Percentiles rank a stretch among this genome's conserved stretches.
phyloP scores from a whole-genome alignment of 1,140 invertebrate genomes.

The Littorina saxatilis region DNA sequence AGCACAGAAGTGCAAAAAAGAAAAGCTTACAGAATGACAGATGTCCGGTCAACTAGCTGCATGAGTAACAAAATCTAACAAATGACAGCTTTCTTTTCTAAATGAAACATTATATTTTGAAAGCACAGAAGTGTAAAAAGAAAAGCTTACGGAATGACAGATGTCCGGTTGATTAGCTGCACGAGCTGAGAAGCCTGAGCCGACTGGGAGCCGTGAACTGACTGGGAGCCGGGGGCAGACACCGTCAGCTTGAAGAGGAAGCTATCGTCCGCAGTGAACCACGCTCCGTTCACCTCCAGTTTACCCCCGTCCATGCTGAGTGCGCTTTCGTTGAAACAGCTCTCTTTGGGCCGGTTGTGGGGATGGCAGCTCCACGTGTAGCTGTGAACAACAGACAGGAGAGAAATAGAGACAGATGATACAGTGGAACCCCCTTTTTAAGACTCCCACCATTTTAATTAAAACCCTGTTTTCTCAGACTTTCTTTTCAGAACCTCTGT shows the following conservation, averaged over 20 bases:
- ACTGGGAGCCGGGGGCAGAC: neutral
- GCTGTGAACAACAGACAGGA: too few species aligned
- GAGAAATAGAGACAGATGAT: neutral
- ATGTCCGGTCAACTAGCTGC: too few species aligned
- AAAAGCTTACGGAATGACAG: conserved; percentile 22
- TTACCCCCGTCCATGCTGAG: neutral
- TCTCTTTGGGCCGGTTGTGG: neutral
- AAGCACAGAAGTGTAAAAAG: too few species aligned
- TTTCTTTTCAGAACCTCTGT: too few species aligned
- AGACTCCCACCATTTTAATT: too few species aligned
- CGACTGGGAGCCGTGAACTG: neutral
- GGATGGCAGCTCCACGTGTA: conserved; percentile 49
- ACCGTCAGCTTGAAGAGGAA: conserved; percentile 47
- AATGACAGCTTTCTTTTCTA: too few species aligned
- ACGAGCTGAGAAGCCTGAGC: conserved; percentile 38
- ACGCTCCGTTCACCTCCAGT: neutral
- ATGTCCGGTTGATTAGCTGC: neutral
- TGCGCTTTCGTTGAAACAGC: conserved; percentile 34
- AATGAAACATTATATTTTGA: too few species aligned
- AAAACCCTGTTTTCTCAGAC: too few species aligned
- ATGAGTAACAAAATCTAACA: too few species aligned
- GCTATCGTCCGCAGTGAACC: conserved; percentile 11
- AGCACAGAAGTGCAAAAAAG: too few species aligned
- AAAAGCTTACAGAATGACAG: too few species aligned
- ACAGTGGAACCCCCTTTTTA: too few species aligned